Base-by-base conservation (phyloP, 1,140 invertebrate species). In the Scaptomyza pallida region DNA sequence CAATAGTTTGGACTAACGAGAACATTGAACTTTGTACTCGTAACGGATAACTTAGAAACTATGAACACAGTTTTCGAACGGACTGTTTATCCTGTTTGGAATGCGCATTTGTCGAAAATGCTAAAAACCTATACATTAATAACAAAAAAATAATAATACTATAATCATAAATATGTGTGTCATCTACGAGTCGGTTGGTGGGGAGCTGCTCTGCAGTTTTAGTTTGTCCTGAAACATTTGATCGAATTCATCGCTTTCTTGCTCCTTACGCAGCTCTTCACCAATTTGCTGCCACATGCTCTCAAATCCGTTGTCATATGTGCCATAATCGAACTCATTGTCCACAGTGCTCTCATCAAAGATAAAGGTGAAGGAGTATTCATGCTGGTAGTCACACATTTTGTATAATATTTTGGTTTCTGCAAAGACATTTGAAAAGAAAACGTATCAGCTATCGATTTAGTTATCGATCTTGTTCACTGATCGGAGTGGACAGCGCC, bases 351-450 rank as follows among this genome's bases (percentile, higher is more conserved):
- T 68, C 37, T 90, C 89, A 9, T 90, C 85, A 50, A 79, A 89
- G 4, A 43, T 43, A 50, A 79, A 89, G 4, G 45, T 43, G 30
- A 85, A 90, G 6, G 77, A 81, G 45, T 89, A 85, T 23, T 89
- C 89, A 16, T 47, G 55, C 50, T 85, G 68, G 60, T 80, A 78
- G 43, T 88, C 82, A 44, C 82, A 88, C 81, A 86, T 86, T 35
- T 64, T 72, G 9, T n/a, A 26, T 50, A 15, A 21, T 1, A 8
- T n/a, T 2, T 26, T 51, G 30, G 13, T 17, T 60, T 15, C 68
- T 76, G 48, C 13, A 80, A 70, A 0, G 15, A 15, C 19, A 35
- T 33, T 19, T 5, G 4, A n/a, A 3, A 12, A 52, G 23, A 40
- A 33, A 55, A 59, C 33, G 8, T 76, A 43, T 30, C 44, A 65